Evolutionary conservation across 2,888 invertebrate genomes (phyloP).

Genomic region (Tetranychus truncatus): DNA sequence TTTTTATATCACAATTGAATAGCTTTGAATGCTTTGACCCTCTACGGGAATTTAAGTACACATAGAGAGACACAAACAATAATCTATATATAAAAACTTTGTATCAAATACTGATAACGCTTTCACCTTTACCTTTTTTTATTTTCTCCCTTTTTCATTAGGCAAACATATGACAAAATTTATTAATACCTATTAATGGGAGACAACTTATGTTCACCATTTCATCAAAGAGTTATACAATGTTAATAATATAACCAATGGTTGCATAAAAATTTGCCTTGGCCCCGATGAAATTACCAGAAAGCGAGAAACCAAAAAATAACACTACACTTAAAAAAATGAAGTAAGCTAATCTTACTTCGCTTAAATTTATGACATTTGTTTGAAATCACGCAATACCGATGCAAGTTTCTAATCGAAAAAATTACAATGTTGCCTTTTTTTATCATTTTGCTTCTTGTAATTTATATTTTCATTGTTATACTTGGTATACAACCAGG

Average conservation of each 20-base stretch:
- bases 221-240: background rate
- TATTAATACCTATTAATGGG: background rate
- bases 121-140: background rate
- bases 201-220: background rate
- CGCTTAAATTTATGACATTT: background rate
- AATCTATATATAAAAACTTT: background rate
- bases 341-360: background rate
- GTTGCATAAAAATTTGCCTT: background rate
- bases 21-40: background rate
- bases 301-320: background rate
- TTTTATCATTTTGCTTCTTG: background rate
- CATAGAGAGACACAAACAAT: too few relatives aligned
- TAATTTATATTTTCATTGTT: background rate
- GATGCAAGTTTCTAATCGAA: background rate
- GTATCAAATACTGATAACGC: background rate
- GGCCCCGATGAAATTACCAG: background rate
- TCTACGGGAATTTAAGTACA: background rate
- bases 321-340: background rate
- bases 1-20: background rate
- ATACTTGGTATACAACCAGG: background rate
- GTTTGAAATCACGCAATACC: background rate
- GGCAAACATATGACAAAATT: background rate
- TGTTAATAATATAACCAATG: background rate
- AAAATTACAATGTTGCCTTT: background rate
- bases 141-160: background rate